Conservation (phyloP, 2,797 vertebrate genomes). For the Staurois parvus region DNA sequence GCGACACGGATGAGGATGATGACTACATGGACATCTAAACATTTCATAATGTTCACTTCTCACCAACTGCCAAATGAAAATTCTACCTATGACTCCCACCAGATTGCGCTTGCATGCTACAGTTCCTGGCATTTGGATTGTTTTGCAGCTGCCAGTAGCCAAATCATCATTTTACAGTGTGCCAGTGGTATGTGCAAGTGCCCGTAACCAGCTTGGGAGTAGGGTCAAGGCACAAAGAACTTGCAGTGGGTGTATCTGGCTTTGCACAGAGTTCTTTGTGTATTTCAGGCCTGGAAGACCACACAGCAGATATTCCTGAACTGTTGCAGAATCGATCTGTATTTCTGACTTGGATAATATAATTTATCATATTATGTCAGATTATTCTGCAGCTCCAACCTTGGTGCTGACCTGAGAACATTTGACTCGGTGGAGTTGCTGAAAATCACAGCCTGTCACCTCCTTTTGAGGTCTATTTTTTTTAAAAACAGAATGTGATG, state of each 20-base stretch:
- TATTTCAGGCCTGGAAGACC: conserved; percentile 6
- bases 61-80: conserved; percentile 21
- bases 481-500: conserved; percentile 49
- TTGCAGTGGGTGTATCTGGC: neutral
- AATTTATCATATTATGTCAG: neutral
- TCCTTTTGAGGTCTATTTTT: conserved; percentile 50
- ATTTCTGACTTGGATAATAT: neutral
- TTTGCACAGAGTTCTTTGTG: neutral
- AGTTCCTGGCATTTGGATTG: conserved; percentile 49
- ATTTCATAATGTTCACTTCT: conserved; percentile 7
- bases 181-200: neutral
- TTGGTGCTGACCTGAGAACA: conserved; percentile 31
- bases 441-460: conserved; percentile 23
- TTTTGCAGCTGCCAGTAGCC: conserved; percentile 45
- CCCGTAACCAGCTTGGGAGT: neutral
- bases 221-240: neutral
- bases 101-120: conserved; percentile 55
- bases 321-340: neutral
- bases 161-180: conserved; percentile 27
- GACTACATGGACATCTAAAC: conserved; percentile 89
- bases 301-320: neutral
- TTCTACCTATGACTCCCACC: conserved; percentile 11
- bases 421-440: conserved; percentile 29
- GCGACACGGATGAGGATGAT: conserved; percentile 94
- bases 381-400: conserved; percentile 10